Evolutionary conservation across 2,888 invertebrate species (phyloP).

Genomic region (Meiosimyza decipiens): DNA sequence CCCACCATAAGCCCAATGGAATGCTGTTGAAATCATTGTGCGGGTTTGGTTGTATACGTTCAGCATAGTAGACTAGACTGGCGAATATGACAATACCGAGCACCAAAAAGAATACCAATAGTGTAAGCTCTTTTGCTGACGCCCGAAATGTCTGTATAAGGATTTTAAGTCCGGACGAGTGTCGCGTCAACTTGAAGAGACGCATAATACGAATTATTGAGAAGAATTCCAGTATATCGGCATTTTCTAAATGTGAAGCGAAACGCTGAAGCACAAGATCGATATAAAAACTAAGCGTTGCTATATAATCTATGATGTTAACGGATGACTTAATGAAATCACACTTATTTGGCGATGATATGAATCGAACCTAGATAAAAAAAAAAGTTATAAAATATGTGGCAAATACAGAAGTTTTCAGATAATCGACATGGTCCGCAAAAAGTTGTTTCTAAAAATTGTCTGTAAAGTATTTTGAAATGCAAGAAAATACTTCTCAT

Average conservation of each 20-base stretch:
- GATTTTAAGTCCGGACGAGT: conserved; percentile 97
- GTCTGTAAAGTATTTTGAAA: too few species aligned
- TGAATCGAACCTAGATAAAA: conserved; percentile 76
- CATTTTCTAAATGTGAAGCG: conserved; percentile 91
- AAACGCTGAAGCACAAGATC: conserved; percentile 90
- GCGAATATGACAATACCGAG: conserved; percentile 98
- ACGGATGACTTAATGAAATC: conserved; percentile 96
- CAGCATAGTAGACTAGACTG: conserved; percentile 97
- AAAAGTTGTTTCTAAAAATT: too few species aligned
- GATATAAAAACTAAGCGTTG: conserved; percentile 98
- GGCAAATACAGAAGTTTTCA: too few species aligned
- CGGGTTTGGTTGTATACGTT: conserved; percentile 93
- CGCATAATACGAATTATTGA: conserved; percentile 98
- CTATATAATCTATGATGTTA: conserved; percentile 99
- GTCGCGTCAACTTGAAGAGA: conserved; percentile 95
- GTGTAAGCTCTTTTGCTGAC: conserved; percentile 94
- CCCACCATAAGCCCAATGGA: conserved; percentile 98
- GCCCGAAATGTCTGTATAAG: conserved; percentile 98
- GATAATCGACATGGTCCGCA: too few species aligned
- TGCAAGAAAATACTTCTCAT: too few species aligned
- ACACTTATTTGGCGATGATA: conserved; percentile 93
- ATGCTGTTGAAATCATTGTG: conserved; percentile 98
- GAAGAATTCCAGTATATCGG: conserved; percentile 97
- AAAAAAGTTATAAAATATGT: background rate
- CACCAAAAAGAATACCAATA: conserved; percentile 97